These are phyloP conservation scores for Clepsis dumicolana DNA, from an alignment of 2,888 invertebrate species.

Conservation along the genomic window DNA sequence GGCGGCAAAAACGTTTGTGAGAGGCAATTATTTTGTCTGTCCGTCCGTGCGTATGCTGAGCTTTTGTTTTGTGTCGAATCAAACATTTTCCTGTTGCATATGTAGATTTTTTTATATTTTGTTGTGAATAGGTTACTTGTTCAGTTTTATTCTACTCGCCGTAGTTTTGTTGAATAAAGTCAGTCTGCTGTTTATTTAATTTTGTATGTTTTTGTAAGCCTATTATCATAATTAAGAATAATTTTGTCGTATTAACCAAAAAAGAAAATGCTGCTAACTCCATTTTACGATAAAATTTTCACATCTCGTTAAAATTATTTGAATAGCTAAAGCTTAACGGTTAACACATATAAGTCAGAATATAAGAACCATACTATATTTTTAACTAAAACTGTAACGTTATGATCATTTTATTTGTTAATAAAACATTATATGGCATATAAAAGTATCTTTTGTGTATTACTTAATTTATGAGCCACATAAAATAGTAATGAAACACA, in stretches of 20 bases:
- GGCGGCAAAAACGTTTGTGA: constrained; percentile 70
- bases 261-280: not conserved
- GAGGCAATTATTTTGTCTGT: constrained; percentile 78
- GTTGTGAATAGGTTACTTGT: not conserved
- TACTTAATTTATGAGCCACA: constrained; percentile 34
- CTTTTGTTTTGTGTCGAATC: constrained; percentile 49
- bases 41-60: constrained; percentile 62
- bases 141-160: not conserved
- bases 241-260: not conserved
- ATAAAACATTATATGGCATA: constrained; percentile 40
- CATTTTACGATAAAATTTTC: constrained; percentile 6
- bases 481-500: constrained; percentile 40
- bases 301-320: not conserved
- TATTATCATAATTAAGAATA: not conserved
- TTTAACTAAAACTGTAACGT: constrained; percentile 38
- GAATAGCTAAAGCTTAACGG: constrained; percentile 6
- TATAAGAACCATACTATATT: constrained; percentile 13
- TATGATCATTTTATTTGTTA: constrained; percentile 36
- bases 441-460: constrained; percentile 38
- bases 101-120: not conserved
- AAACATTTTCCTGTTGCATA: constrained; percentile 17
- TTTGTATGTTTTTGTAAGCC: not conserved
- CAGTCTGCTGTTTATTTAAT: no score
- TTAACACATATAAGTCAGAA: constrained; percentile 7
- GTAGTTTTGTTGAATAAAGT: no score